A percentile compares a stretch with the other conserved stretches of the same genome.
These are phyloP conservation scores for Neodon shergylaensis DNA, from an alignment of 2,113 vertebrate species.

Conservation along the genomic window DNA sequence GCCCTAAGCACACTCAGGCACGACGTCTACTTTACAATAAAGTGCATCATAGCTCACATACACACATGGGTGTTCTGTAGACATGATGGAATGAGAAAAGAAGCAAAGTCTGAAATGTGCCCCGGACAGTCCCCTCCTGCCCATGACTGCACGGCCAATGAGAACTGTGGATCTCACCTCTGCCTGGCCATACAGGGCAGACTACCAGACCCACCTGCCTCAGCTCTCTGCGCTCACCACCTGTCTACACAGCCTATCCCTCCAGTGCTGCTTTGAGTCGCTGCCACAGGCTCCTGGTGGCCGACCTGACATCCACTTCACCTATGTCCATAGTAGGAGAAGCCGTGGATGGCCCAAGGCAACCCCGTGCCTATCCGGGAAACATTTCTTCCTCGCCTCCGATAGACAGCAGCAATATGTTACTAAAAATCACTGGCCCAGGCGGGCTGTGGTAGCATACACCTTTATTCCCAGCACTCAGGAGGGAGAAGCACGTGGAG, in stretches of 20 bases:
- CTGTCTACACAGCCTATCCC: background rate
- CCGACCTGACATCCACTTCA: background rate
- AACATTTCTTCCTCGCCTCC: background rate
- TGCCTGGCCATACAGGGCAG: background rate
- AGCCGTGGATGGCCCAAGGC: background rate
- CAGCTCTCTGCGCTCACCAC: background rate
- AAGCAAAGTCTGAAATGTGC: background rate
- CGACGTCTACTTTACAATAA: background rate
- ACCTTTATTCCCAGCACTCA: background rate
- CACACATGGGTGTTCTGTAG: background rate
- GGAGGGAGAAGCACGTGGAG: background rate
- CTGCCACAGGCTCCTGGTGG: background rate
- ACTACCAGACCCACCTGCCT: background rate
- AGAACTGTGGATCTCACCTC: background rate
- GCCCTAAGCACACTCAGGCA: background rate
- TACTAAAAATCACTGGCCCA: background rate
- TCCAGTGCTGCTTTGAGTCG: background rate
- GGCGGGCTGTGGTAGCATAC: accelerated
- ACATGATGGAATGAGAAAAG: background rate
- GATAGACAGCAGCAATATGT: background rate
- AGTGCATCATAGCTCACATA: no score
- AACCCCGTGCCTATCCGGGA: background rate
- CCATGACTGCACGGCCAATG: no score
- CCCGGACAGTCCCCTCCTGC: background rate
- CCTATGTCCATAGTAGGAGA: background rate